A percentile compares a stretch with the other conserved stretches of the same genome.
These are phyloP conservation scores for Empis stercorea DNA, from an alignment of 2,888 invertebrate species.

Conservation along the genomic window DNA sequence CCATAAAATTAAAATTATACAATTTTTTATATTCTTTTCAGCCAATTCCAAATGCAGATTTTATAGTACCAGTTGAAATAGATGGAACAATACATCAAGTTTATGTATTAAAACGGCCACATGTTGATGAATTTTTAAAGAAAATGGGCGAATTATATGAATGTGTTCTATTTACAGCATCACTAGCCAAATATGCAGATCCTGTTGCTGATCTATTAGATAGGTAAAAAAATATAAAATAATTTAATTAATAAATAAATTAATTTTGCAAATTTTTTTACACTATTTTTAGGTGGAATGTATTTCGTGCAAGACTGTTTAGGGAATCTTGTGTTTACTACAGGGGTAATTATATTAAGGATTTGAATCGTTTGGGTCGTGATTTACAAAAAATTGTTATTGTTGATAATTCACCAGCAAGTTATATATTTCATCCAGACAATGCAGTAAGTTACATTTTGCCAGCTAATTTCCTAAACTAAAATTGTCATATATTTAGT, in stretches of 20 bases:
- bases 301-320: slow-evolving; percentile 91
- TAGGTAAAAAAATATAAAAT: slow-evolving; percentile 38
- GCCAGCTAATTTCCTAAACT: no score
- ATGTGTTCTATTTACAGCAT: slow-evolving; percentile 98
- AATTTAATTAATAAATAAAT: neutral
- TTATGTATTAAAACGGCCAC: slow-evolving; percentile 97
- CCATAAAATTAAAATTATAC: no score
- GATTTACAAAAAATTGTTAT: slow-evolving; percentile 95
- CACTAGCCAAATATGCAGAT: slow-evolving; percentile 98
- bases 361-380: slow-evolving; percentile 92
- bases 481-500: no score
- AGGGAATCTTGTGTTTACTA: slow-evolving; percentile 99
- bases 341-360: slow-evolving; percentile 99
- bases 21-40: slow-evolving; percentile 38
- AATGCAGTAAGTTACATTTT: slow-evolving; percentile 80
- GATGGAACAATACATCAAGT: slow-evolving; percentile 98
- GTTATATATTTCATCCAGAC: slow-evolving; percentile 99
- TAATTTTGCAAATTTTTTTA: slow-evolving; percentile 4
- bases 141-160: slow-evolving; percentile 98
- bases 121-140: slow-evolving; percentile 96
- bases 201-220: slow-evolving; percentile 98
- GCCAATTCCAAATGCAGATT: slow-evolving; percentile 99
- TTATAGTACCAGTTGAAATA: slow-evolving; percentile 99
- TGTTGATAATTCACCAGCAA: slow-evolving; percentile 98
- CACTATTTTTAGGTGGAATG: slow-evolving; percentile 68